A percentile compares a stretch with the other conserved stretches of the same genome.
Conservation (phyloP, 2,888 invertebrate species). For the Rutpela maculata region DNA sequence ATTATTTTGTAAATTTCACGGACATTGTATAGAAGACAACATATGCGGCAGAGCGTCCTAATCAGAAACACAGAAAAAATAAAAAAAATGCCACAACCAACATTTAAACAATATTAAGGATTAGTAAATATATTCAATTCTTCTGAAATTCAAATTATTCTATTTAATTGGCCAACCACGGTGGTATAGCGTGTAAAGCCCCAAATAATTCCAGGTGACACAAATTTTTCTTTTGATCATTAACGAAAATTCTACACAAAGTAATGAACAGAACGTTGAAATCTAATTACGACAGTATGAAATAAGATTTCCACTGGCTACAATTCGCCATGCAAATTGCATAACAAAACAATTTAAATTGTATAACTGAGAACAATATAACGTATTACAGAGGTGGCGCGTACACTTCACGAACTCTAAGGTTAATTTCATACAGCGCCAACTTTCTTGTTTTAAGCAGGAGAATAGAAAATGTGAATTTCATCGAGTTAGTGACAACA, state of each 20-base stretch:
- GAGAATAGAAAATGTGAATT: constrained; percentile 65
- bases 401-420: constrained; percentile 57
- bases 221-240: not conserved
- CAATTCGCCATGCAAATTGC: constrained; percentile 62
- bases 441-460: constrained; percentile 65
- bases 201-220: too few relatives aligned
- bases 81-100: too few relatives aligned
- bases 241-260: not conserved
- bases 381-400: constrained; percentile 65
- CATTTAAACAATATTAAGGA: too few relatives aligned
- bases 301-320: constrained; percentile 43
- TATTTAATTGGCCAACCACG: too few relatives aligned
- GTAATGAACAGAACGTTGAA: constrained; percentile 30
- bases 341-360: constrained; percentile 65
- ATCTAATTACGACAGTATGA: constrained; percentile 46
- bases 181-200: too few relatives aligned
- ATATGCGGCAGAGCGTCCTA: too few relatives aligned
- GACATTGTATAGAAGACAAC: too few relatives aligned
- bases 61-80: too few relatives aligned
- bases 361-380: constrained; percentile 65
- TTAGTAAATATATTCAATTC: too few relatives aligned
- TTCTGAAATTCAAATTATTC: too few relatives aligned
- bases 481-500: constrained; percentile 61
- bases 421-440: constrained; percentile 67
- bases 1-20: too few relatives aligned